Conservation (phyloP, 2,797 vertebrate species). For the Peromyscus melanophrys region DNA sequence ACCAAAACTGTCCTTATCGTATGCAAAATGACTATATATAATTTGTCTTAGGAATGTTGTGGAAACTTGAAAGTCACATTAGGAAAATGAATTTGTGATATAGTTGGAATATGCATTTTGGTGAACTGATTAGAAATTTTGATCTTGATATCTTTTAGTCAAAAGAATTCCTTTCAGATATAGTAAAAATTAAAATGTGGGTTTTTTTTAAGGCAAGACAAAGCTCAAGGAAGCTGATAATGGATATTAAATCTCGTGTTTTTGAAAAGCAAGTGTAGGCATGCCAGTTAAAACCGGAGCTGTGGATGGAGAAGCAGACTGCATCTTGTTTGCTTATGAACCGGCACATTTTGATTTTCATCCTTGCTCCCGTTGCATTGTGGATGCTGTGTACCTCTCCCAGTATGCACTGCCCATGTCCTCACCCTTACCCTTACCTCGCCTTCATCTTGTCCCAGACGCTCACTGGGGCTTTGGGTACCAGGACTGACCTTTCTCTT, state of each 20-base stretch:
- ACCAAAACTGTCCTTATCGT: not conserved
- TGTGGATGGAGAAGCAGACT: not conserved
- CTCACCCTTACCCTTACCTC: accelerated
- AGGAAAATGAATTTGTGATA: not conserved
- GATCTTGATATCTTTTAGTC: not conserved
- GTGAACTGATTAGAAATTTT: constrained; percentile 40
- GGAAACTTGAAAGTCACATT: not conserved
- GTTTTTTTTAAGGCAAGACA: not conserved
- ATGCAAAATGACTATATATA: not conserved
- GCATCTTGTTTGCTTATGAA: not conserved
- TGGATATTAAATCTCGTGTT: not conserved
- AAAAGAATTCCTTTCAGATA: not conserved
- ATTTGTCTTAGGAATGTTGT: not conserved
- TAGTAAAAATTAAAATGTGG: not conserved
- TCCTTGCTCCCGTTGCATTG: not conserved
- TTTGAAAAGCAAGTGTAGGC: constrained; percentile 16
- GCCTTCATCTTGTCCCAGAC: not conserved
- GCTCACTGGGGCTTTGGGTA: not conserved
- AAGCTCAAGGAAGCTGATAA: constrained; percentile 29
- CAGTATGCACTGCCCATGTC: not conserved
- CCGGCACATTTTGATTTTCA: not conserved
- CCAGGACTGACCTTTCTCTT: constrained; percentile 28
- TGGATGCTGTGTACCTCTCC: not conserved
- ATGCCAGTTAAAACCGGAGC: not conserved
- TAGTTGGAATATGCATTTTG: not conserved